Conservation (phyloP, 2,888 invertebrate genomes). For the Idaea biselata region DNA sequence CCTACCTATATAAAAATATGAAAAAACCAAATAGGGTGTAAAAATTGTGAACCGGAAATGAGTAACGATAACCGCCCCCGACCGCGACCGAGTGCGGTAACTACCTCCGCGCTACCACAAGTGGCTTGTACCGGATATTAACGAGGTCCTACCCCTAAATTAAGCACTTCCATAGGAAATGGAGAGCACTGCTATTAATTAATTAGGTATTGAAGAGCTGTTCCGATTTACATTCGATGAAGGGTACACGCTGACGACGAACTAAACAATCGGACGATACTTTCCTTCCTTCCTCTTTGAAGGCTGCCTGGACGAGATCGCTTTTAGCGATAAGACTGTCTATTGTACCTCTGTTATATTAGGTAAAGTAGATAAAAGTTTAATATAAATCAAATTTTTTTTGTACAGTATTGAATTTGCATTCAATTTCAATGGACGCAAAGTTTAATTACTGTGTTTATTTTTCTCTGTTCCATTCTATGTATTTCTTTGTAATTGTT, state of each 20-base stretch:
- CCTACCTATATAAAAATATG: background rate
- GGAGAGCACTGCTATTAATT: slow-evolving; percentile 24
- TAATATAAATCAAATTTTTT: too few relatives aligned
- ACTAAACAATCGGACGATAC: background rate
- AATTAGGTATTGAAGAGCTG: slow-evolving; percentile 9
- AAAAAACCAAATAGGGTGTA: slow-evolving; percentile 4
- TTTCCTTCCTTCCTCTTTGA: background rate
- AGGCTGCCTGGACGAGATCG: too few relatives aligned
- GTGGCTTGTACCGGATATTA: slow-evolving; percentile 61
- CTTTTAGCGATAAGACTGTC: too few relatives aligned
- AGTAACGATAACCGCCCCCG: slow-evolving; percentile 30
- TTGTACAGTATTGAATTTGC: too few relatives aligned
- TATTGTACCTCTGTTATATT: too few relatives aligned
- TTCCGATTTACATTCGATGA: background rate
- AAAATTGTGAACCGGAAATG: slow-evolving; percentile 16
- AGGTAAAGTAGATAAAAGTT: too few relatives aligned
- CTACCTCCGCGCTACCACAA: slow-evolving; percentile 38
- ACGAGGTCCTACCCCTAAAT: slow-evolving; percentile 44
- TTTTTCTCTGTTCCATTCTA: too few relatives aligned
- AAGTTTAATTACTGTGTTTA: too few relatives aligned
- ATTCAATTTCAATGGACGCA: too few relatives aligned
- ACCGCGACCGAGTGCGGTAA: slow-evolving; percentile 30
- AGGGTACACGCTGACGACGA: background rate
- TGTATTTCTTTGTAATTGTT: too few relatives aligned
- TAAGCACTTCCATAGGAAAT: slow-evolving; percentile 29